These are phyloP conservation scores for Cyprinodon diabolis DNA, from an alignment of 2,797 vertebrate genomes.

Conservation along the genomic window DNA sequence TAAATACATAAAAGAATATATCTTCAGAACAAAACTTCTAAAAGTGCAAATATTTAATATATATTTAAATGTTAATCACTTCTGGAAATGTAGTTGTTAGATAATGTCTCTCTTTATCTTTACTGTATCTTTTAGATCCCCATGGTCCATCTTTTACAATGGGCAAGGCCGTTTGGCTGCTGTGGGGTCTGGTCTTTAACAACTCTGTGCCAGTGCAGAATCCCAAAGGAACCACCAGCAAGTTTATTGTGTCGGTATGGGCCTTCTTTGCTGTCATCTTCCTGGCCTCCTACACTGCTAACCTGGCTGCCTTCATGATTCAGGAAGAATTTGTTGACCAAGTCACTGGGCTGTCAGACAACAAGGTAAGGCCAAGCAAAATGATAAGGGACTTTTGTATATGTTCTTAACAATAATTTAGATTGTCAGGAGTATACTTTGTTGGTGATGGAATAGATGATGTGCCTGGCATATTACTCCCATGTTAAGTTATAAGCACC, in stretches of 20 bases:
- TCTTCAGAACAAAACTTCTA: too few species aligned
- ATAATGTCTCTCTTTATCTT: too few species aligned
- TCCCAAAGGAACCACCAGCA: constrained; percentile 96
- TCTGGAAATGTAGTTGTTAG: background rate
- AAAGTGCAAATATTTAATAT: too few species aligned
- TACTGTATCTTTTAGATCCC: constrained; percentile 81
- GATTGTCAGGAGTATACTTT: background rate
- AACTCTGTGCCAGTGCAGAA: constrained; percentile 99
- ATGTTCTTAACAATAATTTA: background rate
- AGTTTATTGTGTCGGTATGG: constrained; percentile 99
- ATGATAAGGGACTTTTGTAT: background rate
- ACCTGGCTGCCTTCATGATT: constrained; percentile 98
- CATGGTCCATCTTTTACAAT: constrained; percentile 98
- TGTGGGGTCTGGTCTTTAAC: constrained; percentile 99
- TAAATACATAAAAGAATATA: too few species aligned
- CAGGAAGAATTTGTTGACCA: constrained; percentile 99
- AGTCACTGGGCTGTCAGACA: constrained; percentile 97
- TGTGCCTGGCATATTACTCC: background rate
- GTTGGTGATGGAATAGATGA: background rate
- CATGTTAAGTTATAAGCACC: background rate
- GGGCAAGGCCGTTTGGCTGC: constrained; percentile 96
- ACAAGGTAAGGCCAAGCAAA: constrained; percentile 84
- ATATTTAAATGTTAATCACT: constrained; percentile 2
- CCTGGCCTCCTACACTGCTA: constrained; percentile 97
- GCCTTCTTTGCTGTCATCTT: constrained; percentile 99